These are phyloP conservation scores for Calephelis nemesis DNA, from an alignment of 1,140 invertebrate genomes.

Conservation along the genomic window DNA sequence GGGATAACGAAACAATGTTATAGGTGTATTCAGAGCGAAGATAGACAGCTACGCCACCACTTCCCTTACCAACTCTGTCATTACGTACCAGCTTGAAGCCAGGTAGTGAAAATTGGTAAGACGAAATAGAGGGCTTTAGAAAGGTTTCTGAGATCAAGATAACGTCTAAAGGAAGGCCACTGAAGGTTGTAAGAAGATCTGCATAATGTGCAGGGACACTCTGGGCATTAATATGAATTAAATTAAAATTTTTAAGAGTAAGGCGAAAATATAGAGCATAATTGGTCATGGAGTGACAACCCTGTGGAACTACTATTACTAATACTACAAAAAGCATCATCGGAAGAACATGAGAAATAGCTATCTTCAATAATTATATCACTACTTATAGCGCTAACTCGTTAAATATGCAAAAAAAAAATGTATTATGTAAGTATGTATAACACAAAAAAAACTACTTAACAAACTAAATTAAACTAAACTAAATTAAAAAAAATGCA, in stretches of 20 bases:
- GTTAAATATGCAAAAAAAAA: neutral
- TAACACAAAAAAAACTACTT: too few species aligned
- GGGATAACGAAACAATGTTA: too few species aligned
- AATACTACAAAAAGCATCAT: neutral
- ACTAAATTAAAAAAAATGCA: neutral
- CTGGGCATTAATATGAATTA: neutral
- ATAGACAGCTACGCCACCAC: too few species aligned
- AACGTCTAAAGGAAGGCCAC: neutral
- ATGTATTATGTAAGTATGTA: neutral
- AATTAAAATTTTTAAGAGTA: neutral
- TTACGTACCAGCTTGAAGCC: neutral
- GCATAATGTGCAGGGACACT: too few species aligned
- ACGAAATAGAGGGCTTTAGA: neutral
- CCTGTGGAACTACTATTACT: neutral
- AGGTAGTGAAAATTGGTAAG: neutral
- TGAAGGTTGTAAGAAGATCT: neutral
- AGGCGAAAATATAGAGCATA: neutral
- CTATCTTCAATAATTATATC: neutral
- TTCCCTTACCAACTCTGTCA: too few species aligned
- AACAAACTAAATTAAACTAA: too few species aligned
- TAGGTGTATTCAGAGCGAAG: too few species aligned
- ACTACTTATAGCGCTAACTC: neutral
- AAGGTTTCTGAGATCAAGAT: too few species aligned
- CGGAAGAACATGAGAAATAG: neutral
- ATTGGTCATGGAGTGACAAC: neutral